Evolutionary conservation across 2,888 invertebrate genomes (phyloP).

Genomic region (Melitaea athalia): DNA sequence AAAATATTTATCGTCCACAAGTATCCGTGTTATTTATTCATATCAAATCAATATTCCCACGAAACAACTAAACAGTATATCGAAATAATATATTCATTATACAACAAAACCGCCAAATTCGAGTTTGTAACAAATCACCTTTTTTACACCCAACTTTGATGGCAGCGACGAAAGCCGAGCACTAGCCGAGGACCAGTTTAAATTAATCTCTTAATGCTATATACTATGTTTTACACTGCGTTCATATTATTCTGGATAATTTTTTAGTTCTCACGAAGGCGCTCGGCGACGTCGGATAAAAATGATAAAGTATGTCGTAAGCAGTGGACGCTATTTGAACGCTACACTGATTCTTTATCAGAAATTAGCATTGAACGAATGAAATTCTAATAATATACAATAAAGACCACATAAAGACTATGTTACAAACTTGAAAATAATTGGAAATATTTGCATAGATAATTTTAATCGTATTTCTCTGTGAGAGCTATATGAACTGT

Average conservation of each 20-base stretch:
- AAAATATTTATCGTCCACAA: slow-evolving; percentile 10
- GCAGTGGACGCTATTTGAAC: slow-evolving; percentile 62
- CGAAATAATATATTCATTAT: slow-evolving; percentile 69
- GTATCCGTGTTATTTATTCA: slow-evolving; percentile 10
- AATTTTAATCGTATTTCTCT: no score
- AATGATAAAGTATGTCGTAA: slow-evolving; percentile 65
- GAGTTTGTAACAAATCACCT: slow-evolving; percentile 40
- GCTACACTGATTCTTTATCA: slow-evolving; percentile 24
- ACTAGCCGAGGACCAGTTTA: slow-evolving; percentile 28
- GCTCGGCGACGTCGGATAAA: slow-evolving; percentile 61
- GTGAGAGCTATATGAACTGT: no score
- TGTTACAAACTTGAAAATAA: not conserved
- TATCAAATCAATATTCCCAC: slow-evolving; percentile 63
- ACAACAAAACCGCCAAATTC: slow-evolving; percentile 62
- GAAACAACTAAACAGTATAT: slow-evolving; percentile 63
- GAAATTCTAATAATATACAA: not conserved
- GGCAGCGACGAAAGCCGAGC: slow-evolving; percentile 51
- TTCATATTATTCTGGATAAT: slow-evolving; percentile 46
- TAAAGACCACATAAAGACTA: no score
- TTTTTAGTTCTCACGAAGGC: slow-evolving; percentile 76
- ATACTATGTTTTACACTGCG: slow-evolving; percentile 29
- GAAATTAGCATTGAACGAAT: slow-evolving; percentile 10
- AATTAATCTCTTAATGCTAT: slow-evolving; percentile 28
- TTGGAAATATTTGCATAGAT: not conserved
- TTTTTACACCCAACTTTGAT: slow-evolving; percentile 34